Evolutionary conservation across 2,113 vertebrate genomes (phyloP), one percentile per base, ranked within the genome.

Genomic region (Passer montanus): DNA sequence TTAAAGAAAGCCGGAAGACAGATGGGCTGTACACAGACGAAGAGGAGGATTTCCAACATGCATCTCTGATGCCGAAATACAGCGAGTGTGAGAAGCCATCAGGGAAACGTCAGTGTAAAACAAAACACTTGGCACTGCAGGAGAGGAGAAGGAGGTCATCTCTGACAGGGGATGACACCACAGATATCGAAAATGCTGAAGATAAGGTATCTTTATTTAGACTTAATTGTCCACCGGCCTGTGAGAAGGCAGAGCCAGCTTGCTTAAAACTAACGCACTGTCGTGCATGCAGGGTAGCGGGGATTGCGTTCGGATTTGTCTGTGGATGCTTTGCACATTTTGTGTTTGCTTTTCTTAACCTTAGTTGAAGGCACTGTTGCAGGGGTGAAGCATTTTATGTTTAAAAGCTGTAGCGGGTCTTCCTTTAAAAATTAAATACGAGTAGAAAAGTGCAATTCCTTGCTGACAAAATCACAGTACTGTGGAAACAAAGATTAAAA

Each of bases 41-140:
- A 95, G 98, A 98, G 87, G 97, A 98, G 97, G 98, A 98, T 97
- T 98, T 97, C 94, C 98, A 98, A 91, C 94, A 97, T 78, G 94
- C 98, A 97, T 98, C 98, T 89, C 97, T 98, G 95, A 98, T 98
- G 89, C 99, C 99, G 97, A 99, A 99, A 97, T 98, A 99, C 96
- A 97, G 98, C 80, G 99, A 99, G 95, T 97, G 98, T 24, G 99
- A 99, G 98, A 99, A 99, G 96, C 99, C 99, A 98, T 99, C 99
- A 97, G 99, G 99, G 98, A 99, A 99, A 98, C 98, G 99, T 95
- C 99, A 99, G 97, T 99, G 99, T 98, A 99, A 99, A 98, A 99
- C 99, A 98, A 99, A 99, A 97, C 99, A 99, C 97, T 98, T 99
- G 97, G 98, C 98, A 94, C 98, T 98, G 91, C 98, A 98, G 96